phyloP scores from a whole-genome alignment of 1,140 invertebrate genomes.

The Conus betulinus region DNA sequence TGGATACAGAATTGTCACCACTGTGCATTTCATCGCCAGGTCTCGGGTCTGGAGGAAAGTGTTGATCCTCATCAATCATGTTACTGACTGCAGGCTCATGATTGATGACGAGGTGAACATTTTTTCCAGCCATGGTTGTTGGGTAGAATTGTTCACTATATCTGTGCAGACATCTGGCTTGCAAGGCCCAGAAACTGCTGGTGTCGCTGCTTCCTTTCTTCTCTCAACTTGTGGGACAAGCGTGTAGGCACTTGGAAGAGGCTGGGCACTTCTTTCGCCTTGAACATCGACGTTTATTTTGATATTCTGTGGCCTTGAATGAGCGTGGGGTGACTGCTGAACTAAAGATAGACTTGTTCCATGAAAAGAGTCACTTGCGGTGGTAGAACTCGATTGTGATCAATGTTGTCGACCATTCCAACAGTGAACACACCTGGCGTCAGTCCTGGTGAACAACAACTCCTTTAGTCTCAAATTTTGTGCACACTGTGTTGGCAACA shows the following conservation, averaged over 20 bases:
- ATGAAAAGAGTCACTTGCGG: background rate
- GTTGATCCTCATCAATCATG: too few relatives aligned
- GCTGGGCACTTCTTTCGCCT: background rate
- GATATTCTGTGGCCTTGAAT: background rate
- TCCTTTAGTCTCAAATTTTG: background rate
- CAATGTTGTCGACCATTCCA: background rate
- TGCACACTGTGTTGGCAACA: background rate
- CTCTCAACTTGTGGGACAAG: background rate
- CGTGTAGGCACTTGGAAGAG: background rate
- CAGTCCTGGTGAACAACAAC: background rate
- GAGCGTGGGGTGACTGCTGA: background rate
- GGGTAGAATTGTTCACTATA: background rate
- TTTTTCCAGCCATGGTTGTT: background rate
- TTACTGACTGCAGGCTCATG: too few relatives aligned
- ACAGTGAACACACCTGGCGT: background rate
- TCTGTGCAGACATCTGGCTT: background rate
- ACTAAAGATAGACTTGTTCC: background rate
- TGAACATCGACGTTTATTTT: background rate
- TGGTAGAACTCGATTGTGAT: slow-evolving; percentile 9
- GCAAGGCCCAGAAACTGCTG: background rate
- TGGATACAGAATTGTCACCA: too few relatives aligned
- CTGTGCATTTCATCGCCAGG: too few relatives aligned
- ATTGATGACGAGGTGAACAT: background rate
- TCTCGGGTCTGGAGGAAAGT: too few relatives aligned
- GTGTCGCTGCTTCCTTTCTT: background rate